Percentiles rank a stretch among this genome's conserved stretches.
Conservation (phyloP, 2,888 invertebrate genomes). For the Brachyopa scutellaris region DNA sequence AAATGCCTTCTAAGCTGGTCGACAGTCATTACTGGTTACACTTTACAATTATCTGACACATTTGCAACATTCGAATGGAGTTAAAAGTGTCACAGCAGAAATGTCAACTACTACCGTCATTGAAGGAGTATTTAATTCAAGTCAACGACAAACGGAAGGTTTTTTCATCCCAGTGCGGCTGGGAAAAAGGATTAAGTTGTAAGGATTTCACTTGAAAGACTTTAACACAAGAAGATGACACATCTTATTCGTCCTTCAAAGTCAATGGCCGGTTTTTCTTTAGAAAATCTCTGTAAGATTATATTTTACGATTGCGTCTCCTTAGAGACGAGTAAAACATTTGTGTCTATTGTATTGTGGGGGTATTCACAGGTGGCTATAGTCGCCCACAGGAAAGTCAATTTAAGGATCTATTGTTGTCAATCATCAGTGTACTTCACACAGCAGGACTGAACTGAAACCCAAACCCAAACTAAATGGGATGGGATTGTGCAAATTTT, state of each 20-base stretch:
- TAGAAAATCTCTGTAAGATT: slow-evolving; percentile 9
- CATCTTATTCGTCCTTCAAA: slow-evolving; percentile 26
- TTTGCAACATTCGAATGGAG: slow-evolving; percentile 63
- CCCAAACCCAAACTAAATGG: slow-evolving; percentile 8
- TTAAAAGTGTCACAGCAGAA: slow-evolving; percentile 60
- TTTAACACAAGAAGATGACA: slow-evolving; percentile 52
- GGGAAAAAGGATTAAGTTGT: slow-evolving; percentile 32
- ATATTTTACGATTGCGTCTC: slow-evolving; percentile 25
- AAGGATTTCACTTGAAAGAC: slow-evolving; percentile 11
- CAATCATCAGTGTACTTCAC: slow-evolving; percentile 24
- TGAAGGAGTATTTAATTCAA: slow-evolving; percentile 45
- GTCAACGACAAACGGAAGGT: slow-evolving; percentile 32
- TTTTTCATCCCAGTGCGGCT: background rate
- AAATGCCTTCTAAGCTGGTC: slow-evolving; percentile 37
- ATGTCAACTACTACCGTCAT: slow-evolving; percentile 19
- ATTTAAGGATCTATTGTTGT: slow-evolving; percentile 58
- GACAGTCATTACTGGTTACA: slow-evolving; percentile 59
- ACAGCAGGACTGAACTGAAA: too few species aligned
- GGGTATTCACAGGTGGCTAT: slow-evolving; percentile 9
- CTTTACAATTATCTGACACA: slow-evolving; percentile 61
- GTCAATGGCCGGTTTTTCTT: slow-evolving; percentile 13
- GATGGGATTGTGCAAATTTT: slow-evolving; percentile 55
- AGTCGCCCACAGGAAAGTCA: slow-evolving; percentile 43
- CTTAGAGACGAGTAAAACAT: slow-evolving; percentile 16
- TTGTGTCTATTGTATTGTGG: slow-evolving; percentile 17